Percentiles rank a stretch among this genome's conserved stretches.
These are phyloP conservation scores for Hippolais icterina DNA, from an alignment of 2,113 vertebrate species.

Conservation along the genomic window DNA sequence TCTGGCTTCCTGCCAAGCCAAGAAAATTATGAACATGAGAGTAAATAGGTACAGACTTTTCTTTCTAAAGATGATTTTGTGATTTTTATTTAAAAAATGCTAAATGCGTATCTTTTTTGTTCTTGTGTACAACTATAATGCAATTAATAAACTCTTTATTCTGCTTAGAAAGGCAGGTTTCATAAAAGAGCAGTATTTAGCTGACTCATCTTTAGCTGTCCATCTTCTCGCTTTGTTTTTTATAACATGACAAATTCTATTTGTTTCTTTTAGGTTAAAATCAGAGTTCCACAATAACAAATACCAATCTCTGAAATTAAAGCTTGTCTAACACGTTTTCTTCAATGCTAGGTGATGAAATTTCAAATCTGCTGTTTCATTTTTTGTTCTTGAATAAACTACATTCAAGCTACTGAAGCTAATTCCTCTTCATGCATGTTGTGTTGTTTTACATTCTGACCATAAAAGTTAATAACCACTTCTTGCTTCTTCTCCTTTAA, in stretches of 20 bases:
- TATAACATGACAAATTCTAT: not conserved
- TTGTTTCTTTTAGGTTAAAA: not conserved
- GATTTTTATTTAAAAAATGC: not conserved
- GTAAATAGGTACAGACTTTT: not conserved
- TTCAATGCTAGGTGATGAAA: not conserved
- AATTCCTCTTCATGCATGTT: not conserved
- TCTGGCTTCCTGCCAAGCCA: not conserved
- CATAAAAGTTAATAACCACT: not conserved
- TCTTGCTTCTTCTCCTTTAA: not conserved
- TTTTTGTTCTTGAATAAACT: not conserved
- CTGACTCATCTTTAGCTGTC: not conserved
- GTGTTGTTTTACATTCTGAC: not conserved
- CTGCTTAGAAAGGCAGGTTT: not conserved
- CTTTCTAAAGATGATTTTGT: not conserved
- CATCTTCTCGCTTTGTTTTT: not conserved
- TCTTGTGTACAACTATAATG: rapidly evolving
- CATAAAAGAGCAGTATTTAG: not conserved
- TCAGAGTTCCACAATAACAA: not conserved
- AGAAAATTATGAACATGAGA: not conserved
- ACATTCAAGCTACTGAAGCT: not conserved
- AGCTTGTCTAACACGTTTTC: not conserved
- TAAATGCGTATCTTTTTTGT: not conserved
- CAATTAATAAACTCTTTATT: not conserved
- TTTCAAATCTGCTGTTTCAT: not conserved
- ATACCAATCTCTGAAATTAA: not conserved